These are phyloP conservation scores for Battus philenor DNA, from an alignment of 1,140 invertebrate species.

Conservation along the genomic window DNA sequence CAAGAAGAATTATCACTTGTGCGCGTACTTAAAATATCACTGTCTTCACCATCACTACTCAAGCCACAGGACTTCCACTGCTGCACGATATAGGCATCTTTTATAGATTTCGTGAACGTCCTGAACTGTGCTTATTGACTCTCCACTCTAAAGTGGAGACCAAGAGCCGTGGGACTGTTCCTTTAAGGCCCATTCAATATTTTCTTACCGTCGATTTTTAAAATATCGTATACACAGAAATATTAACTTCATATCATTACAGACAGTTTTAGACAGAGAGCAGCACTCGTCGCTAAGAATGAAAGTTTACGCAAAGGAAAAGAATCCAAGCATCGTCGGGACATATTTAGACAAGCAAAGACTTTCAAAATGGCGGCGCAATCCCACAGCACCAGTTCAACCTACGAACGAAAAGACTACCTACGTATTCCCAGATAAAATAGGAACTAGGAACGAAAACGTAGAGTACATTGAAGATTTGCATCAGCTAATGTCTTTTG, in stretches of 20 bases:
- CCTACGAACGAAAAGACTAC: constrained; percentile 58
- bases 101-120: too few relatives aligned
- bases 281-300: constrained; percentile 81
- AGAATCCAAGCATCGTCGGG: constrained; percentile 78
- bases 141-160: too few relatives aligned
- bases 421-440: constrained; percentile 70
- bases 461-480: constrained; percentile 57
- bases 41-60: too few relatives aligned
- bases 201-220: too few relatives aligned
- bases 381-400: constrained; percentile 27
- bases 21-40: too few relatives aligned
- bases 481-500: constrained; percentile 77
- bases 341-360: constrained; percentile 55
- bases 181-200: too few relatives aligned
- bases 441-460: constrained; percentile 58
- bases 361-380: constrained; percentile 54
- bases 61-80: too few relatives aligned
- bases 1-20: too few relatives aligned
- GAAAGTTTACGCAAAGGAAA: constrained; percentile 86
- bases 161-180: too few relatives aligned
- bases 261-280: constrained; percentile 88
- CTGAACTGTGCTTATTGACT: too few relatives aligned
- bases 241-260: constrained; percentile 34
- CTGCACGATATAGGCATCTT: too few relatives aligned
- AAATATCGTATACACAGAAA: too few relatives aligned